These are phyloP conservation scores for Papilio machaon DNA, from an alignment of 1,140 invertebrate genomes.

Conservation along the genomic window DNA sequence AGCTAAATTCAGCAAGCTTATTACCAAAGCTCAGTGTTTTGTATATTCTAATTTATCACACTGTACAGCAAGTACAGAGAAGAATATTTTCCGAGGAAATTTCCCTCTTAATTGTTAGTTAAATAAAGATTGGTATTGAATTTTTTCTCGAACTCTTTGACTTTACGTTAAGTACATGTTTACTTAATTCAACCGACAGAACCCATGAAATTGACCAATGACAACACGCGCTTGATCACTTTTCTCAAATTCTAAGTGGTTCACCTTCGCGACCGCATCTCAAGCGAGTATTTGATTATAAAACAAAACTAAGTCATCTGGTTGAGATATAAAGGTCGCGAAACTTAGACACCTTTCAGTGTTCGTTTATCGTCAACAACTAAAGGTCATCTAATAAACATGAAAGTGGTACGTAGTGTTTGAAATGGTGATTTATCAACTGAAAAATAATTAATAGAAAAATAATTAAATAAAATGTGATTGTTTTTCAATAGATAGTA, in stretches of 20 bases:
- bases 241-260: constrained; percentile 41
- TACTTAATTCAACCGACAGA: not conserved
- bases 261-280: constrained; percentile 49
- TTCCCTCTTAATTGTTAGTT: no score
- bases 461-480: constrained; percentile 29
- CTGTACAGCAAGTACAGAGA: no score
- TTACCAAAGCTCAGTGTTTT: no score
- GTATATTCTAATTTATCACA: no score
- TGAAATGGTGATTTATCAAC: constrained; percentile 20
- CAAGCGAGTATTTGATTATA: constrained; percentile 45
- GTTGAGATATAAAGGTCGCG: constrained; percentile 53
- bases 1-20: not conserved
- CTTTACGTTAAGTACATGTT: not conserved
- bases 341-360: constrained; percentile 43
- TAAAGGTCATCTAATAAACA: constrained; percentile 50
- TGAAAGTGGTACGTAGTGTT: constrained; percentile 62
- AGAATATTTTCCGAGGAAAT: no score
- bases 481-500: constrained; percentile 53
- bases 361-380: constrained; percentile 43
- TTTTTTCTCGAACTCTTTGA: no score
- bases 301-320: constrained; percentile 46
- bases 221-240: constrained; percentile 2
- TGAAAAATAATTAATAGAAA: constrained; percentile 17
- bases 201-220: not conserved
- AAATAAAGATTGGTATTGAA: no score